These are phyloP conservation scores for Pogonognathellus flavescens DNA, from an alignment of 1,140 invertebrate species.

Conservation along the genomic window DNA sequence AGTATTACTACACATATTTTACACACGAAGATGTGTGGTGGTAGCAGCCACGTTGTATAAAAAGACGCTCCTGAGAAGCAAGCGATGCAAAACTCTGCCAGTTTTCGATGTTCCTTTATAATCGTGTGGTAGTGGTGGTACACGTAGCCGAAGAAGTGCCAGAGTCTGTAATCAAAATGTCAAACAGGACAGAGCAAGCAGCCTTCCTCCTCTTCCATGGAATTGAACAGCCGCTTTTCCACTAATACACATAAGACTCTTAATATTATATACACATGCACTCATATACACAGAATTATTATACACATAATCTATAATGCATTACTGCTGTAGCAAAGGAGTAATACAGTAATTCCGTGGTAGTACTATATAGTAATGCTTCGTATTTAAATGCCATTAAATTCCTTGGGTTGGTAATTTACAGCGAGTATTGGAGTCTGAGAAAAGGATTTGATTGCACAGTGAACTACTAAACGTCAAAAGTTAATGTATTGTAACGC, in stretches of 20 bases:
- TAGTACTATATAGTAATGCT: background rate
- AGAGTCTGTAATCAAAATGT: slow-evolving; percentile 54
- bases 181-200: slow-evolving; percentile 13
- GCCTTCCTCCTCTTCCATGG: background rate
- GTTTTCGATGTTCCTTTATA: background rate
- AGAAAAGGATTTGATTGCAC: background rate
- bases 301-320: too few relatives aligned
- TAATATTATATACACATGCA: background rate
- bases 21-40: background rate
- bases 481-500: background rate
- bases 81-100: background rate
- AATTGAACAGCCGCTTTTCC: slow-evolving; percentile 7
- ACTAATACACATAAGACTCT: background rate
- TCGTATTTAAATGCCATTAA: slow-evolving; percentile 30
- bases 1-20: background rate
- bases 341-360: too few relatives aligned
- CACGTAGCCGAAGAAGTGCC: background rate
- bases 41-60: background rate
- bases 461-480: background rate
- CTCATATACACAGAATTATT: too few relatives aligned
- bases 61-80: background rate
- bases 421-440: background rate
- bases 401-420: background rate
- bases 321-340: too few relatives aligned
- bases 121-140: background rate